Evolutionary conservation across 1,140 invertebrate genomes (phyloP).

Genomic region (Stenopsyche tienmushanensis): DNA sequence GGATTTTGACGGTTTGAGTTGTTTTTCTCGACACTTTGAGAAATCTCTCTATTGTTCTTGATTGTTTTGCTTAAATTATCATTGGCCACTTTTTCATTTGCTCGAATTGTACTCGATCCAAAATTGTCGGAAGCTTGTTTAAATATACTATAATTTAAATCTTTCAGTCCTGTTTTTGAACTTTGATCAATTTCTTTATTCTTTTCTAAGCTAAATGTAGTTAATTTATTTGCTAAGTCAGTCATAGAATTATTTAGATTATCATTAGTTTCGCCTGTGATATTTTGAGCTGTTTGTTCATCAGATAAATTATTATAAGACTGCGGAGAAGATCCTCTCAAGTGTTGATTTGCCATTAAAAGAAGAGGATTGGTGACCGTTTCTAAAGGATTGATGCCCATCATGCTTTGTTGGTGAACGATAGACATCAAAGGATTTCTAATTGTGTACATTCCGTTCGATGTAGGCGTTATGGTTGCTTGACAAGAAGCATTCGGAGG

Average conservation of each 20-base stretch:
- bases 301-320: constrained; percentile 47
- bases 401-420: constrained; percentile 53
- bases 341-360: constrained; percentile 26
- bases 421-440: constrained; percentile 64
- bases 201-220: constrained; percentile 21
- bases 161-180: too few species aligned
- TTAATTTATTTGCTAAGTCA: constrained; percentile 45
- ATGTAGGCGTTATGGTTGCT: constrained; percentile 54
- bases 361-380: constrained; percentile 35
- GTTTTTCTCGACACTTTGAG: constrained; percentile 8
- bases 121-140: constrained; percentile 51
- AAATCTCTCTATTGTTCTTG: not conserved
- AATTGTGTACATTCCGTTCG: constrained; percentile 76
- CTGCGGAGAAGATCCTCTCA: constrained; percentile 48
- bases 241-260: constrained; percentile 42
- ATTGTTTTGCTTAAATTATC: constrained; percentile 26
- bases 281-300: not conserved
- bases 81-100: constrained; percentile 42
- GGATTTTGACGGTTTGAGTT: not conserved
- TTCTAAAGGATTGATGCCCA: constrained; percentile 44
- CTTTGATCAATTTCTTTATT: not conserved
- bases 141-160: constrained; percentile 49
- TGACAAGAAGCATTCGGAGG: constrained; percentile 51
- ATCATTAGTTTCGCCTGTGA: not conserved
- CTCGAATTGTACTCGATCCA: constrained; percentile 51